Conservation (phyloP, 2,797 vertebrate genomes). For the Microhierax caerulescens region DNA sequence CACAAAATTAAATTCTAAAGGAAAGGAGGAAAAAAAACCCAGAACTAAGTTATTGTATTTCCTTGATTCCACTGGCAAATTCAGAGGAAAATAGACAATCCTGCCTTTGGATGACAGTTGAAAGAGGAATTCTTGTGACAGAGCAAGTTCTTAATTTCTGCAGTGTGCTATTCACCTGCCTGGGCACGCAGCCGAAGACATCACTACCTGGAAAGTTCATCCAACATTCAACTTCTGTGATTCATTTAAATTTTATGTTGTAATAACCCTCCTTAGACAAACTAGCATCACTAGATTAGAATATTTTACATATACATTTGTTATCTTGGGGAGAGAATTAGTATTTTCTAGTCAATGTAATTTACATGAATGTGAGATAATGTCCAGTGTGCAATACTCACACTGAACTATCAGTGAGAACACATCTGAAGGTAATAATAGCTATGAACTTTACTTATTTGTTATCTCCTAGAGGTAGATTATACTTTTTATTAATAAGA, state of each 20-base stretch:
- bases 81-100: background rate
- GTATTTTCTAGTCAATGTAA: constrained; percentile 66
- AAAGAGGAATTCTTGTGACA: background rate
- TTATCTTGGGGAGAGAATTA: constrained; percentile 67
- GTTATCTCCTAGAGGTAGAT: constrained; percentile 29
- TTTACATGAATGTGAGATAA: constrained; percentile 65
- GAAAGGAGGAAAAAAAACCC: background rate
- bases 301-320: constrained; percentile 63
- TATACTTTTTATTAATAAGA: constrained; percentile 25
- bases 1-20: background rate
- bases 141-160: background rate
- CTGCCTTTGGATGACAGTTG: background rate
- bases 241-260: background rate
- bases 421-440: constrained; percentile 56
- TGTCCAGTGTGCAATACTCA: constrained; percentile 46
- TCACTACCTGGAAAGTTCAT: background rate
- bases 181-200: background rate
- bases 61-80: background rate
- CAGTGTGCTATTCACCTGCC: background rate
- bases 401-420: background rate
- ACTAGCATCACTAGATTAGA: constrained; percentile 38
- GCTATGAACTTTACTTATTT: constrained; percentile 57
- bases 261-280: background rate
- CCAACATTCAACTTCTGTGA: constrained; percentile 3
- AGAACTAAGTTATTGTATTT: background rate